Percentiles rank a stretch among this genome's conserved stretches.
Evolutionary conservation across 2,113 vertebrate species (phyloP).

Genomic region (Chlorodrepanis virens): DNA sequence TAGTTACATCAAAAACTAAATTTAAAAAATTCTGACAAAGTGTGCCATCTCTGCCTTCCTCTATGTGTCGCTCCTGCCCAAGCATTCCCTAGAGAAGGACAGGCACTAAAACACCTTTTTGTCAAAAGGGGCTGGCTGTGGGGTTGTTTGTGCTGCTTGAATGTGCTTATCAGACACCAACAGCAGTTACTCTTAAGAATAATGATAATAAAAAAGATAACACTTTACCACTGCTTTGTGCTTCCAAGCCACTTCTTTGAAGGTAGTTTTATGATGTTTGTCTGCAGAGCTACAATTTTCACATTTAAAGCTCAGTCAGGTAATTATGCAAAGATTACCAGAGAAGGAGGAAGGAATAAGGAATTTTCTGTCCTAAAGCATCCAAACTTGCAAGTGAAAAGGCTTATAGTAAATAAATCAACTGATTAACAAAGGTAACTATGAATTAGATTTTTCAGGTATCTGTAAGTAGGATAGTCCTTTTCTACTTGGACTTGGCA

Average conservation of each 20-base stretch:
- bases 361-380: neutral
- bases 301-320: neutral
- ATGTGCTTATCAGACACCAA: neutral
- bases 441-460: neutral
- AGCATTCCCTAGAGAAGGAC: neutral
- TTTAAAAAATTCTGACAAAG: neutral
- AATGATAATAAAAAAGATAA: neutral
- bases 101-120: neutral
- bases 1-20: neutral
- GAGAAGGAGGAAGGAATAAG: neutral
- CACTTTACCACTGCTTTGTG: fast-evolving
- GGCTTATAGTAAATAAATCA: neutral
- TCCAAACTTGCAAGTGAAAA: neutral
- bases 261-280: neutral
- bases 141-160: neutral
- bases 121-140: neutral
- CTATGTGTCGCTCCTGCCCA: neutral
- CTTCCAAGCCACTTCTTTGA: neutral
- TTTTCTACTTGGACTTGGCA: neutral
- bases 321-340: neutral
- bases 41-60: neutral
- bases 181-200: neutral
- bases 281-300: neutral
- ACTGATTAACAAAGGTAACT: neutral
- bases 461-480: neutral